These are phyloP conservation scores for Lasius fuliginosus DNA, from an alignment of 2,888 invertebrate genomes.

Conservation along the genomic window DNA sequence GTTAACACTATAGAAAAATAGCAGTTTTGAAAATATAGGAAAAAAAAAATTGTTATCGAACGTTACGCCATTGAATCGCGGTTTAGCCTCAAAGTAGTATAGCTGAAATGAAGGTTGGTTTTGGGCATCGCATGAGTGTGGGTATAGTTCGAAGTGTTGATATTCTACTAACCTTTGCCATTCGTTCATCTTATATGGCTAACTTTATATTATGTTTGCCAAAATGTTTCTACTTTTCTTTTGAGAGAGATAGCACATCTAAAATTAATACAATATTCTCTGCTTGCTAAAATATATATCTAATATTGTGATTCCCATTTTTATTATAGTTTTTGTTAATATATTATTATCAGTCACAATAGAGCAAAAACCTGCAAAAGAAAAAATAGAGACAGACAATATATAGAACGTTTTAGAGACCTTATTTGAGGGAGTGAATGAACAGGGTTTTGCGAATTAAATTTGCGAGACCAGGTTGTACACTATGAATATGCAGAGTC, in stretches of 20 bases:
- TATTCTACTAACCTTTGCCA: conserved; percentile 65
- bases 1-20: neutral
- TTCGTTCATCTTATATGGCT: conserved; percentile 26
- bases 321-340: neutral
- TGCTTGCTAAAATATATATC: neutral
- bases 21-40: neutral
- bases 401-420: conserved; percentile 31
- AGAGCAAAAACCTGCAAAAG: neutral
- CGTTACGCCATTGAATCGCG: conserved; percentile 57
- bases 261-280: neutral
- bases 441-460: conserved; percentile 80
- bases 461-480: conserved; percentile 83
- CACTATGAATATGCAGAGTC: conserved; percentile 85
- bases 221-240: conserved; percentile 32
- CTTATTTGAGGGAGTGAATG: conserved; percentile 47
- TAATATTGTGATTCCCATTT: neutral
- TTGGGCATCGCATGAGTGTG: conserved; percentile 64
- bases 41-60: conserved; percentile 42
- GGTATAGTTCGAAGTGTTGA: conserved; percentile 74
- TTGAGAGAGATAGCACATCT: neutral
- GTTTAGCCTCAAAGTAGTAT: conserved; percentile 49
- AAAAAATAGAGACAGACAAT: neutral
- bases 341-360: too few species aligned
- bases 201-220: conserved; percentile 46
- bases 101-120: conserved; percentile 45